Base-by-base conservation (phyloP, 2,797 vertebrate genomes). In the Mionectes olivaceus region DNA sequence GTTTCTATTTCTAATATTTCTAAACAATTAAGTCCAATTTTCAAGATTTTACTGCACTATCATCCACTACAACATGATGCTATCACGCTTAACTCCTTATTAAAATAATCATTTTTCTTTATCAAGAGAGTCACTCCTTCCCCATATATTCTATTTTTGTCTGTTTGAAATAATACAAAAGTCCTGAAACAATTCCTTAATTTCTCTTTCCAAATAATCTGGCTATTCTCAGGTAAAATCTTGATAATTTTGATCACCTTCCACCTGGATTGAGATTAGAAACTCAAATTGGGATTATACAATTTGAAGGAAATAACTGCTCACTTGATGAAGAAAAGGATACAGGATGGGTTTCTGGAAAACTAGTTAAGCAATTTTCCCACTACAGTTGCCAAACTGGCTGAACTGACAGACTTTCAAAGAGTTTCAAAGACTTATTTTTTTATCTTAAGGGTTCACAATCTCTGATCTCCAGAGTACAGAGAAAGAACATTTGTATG, bases 381-480 rank as follows among this genome's bases (percentile, higher is more conserved):
- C 94, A 94, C 77, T 82, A 19, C 7, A 82, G 60, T 90, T 95
- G 92, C 94, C 93, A 96, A 95, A 93, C 28, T 93, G 83, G 86
- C 77, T 88, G 60, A 96, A 92, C 6, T 90, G 55, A 87, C 52
- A 87, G 60, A 82, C 74, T 90, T 96, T 41, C 55, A 77, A 70
- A 80, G 79, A 60, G 65, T 88, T 95, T 90, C 90, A 92, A 79
- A 94, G 85, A 63, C 59, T 88, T 64, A 44, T 47, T 90, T 95
- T 90, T 90, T 93, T 83, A 95, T 81, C 83, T 96, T 95, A 95
- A 90, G 59, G 52, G 56, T 43, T 96, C 76, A 83, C 50, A 91
- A 41, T 88, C 83, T 90, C 94, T 93, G 89, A 92, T 89, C 90
- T 95, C 67, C 52, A 39, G 52, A 90, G 47, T 25, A 94, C 46